Evolutionary conservation across 2,113 vertebrate genomes (phyloP), one percentile per base, ranked within the genome.

Genomic region (Bubo bubo): DNA sequence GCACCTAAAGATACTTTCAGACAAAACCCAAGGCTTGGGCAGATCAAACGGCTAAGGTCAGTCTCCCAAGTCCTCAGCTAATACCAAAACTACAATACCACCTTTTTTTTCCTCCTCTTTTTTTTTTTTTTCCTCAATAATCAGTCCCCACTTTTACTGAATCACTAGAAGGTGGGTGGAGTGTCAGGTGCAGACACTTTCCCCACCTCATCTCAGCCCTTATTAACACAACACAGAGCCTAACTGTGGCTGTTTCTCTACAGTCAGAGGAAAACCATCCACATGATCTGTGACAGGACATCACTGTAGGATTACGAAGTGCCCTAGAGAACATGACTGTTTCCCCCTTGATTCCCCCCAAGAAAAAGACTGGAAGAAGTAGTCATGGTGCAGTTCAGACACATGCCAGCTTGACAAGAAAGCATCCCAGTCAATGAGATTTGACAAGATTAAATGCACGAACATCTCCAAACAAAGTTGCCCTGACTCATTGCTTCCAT

Each of bases 401-500:
- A 7, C 8, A 0, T 53, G 41, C 56, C 60, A 85, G 47, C 34
- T 79, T 71, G 43, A 93, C 55, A 80, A 62, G 50, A 84, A 77
- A 50, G 68, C 50, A 53, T 70, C 39, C 15, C 35, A 62, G 76
- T 87, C 56, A 43, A 34, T 80, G 58, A 72, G 30, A 67, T 72
- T 76, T 88, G 35, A 79, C 27, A 34, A 56, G 35, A 59, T 66
- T 88, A 72, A 92, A 76, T 28, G 14, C 71, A 83, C 47, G 85
- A 90, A 76, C 91, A 86, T 95, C 27, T 95, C 93, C 82, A 93
- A 80, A 93, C 67, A 93, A 88, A 92, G 56, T 92, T 16, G 9
- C n/a, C n/a, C 82, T 90, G 92, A 93, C 74, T 95, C 88, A 94
- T 49, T 85, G 43, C 43, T 96, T 72, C 94, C 66, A 24, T 64